These are phyloP conservation scores for Pollenia griseotomentosa DNA, from an alignment of 2,888 invertebrate species.

Conservation along the genomic window DNA sequence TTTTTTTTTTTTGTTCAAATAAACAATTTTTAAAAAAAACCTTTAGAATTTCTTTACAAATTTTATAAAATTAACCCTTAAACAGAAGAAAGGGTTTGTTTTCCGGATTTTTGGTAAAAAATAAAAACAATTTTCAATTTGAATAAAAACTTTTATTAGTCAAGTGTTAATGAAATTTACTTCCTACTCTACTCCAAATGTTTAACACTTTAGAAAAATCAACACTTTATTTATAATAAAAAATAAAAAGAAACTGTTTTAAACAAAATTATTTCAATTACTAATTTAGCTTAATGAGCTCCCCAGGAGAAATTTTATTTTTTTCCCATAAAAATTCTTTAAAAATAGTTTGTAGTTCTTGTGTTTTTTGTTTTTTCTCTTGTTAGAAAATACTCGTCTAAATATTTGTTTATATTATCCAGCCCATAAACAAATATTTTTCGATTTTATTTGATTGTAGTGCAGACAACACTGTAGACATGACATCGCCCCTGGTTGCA, in stretches of 20 bases:
- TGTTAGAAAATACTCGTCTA: constrained; percentile 4
- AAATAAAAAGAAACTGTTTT: constrained; percentile 30
- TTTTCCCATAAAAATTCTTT: constrained; percentile 55
- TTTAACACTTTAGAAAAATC: constrained; percentile 48
- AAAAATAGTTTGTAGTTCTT: constrained; percentile 40
- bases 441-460: constrained; percentile 68
- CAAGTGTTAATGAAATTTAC: constrained; percentile 70
- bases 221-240: constrained; percentile 65
- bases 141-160: constrained; percentile 18
- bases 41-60: neutral
- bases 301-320: constrained; percentile 51
- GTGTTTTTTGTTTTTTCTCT: neutral
- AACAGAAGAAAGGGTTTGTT: neutral
- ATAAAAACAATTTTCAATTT: constrained; percentile 20
- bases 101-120: constrained; percentile 5
- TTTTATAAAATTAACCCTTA: neutral
- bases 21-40: constrained; percentile 8
- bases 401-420: constrained; percentile 66
- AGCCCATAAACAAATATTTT: constrained; percentile 54
- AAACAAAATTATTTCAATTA: constrained; percentile 64
- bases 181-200: constrained; percentile 50
- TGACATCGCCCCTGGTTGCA: constrained; percentile 63
- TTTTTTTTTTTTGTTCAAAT: too few species aligned
- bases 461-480: constrained; percentile 68
- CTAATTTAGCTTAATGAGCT: constrained; percentile 65